Percentiles rank a stretch among this genome's conserved stretches.
These are phyloP conservation scores for Lasioglossum figueresi DNA, from an alignment of 2,888 invertebrate species.

Conservation along the genomic window DNA sequence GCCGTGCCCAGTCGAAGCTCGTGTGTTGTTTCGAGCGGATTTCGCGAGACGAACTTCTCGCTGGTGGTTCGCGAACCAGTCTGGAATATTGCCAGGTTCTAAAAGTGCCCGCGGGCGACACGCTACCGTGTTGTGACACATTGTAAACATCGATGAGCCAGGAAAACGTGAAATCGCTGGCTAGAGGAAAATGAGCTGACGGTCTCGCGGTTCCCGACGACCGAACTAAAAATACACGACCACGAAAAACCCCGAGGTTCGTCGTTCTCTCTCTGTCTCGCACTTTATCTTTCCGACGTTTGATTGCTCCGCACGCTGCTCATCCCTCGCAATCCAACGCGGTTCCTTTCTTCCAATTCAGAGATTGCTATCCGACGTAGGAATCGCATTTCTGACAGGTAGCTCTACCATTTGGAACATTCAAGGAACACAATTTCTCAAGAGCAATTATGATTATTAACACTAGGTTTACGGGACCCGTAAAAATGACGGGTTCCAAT, in stretches of 20 bases:
- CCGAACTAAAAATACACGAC: slow-evolving; percentile 50
- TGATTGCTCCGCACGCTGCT: neutral
- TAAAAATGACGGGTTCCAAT: no score
- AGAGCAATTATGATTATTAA: no score
- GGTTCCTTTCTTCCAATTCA: neutral
- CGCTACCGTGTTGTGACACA: slow-evolving; percentile 66
- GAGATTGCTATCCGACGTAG: neutral
- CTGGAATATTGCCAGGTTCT: slow-evolving; percentile 64
- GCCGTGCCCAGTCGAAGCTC: neutral
- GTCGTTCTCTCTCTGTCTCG: neutral
- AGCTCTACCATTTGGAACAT: no score
- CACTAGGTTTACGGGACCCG: no score
- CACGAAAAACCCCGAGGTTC: neutral
- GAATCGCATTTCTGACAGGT: no score
- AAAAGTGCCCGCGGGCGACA: slow-evolving; percentile 65
- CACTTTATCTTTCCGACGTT: neutral
- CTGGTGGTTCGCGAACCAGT: slow-evolving; percentile 5
- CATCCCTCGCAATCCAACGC: neutral
- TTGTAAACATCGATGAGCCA: slow-evolving; percentile 71
- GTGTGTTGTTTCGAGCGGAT: slow-evolving; percentile 11
- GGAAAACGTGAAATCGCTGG: slow-evolving; percentile 57
- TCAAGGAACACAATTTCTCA: no score
- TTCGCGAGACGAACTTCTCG: neutral
- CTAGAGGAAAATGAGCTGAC: slow-evolving; percentile 39
- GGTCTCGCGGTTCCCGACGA: slow-evolving; percentile 52